Evolutionary conservation across 37 sponge, comb jelly and placozoan species (phyloP).

Genomic region (Ianthella basta): DNA sequence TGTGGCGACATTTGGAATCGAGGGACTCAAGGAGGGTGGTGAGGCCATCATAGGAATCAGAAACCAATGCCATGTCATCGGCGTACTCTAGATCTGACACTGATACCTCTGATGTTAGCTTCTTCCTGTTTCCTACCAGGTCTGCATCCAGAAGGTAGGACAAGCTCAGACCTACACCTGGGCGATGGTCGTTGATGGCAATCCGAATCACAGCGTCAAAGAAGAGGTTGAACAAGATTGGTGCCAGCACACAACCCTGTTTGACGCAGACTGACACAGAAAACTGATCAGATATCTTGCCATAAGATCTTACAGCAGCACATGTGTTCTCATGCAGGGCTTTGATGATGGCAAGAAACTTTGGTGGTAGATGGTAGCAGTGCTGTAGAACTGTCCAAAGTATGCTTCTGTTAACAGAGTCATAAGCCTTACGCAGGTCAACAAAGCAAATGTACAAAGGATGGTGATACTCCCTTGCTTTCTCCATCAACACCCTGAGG

Average conservation of each 20-base stretch:
- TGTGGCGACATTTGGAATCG: not conserved
- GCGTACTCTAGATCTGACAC: constrained; percentile 16
- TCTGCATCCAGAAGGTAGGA: not conserved
- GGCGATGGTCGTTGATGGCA: not conserved
- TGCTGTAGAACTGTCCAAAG: not conserved
- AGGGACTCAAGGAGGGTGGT: not conserved
- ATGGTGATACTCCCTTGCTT: not conserved
- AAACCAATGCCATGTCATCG: constrained; percentile 7
- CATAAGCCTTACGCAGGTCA: constrained; percentile 20
- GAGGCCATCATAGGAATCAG: not conserved
- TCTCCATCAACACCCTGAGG: constrained; percentile 12
- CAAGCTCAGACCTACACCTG: not conserved
- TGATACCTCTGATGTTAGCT: not conserved
- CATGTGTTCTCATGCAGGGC: not conserved
- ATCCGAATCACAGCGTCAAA: constrained; percentile 5
- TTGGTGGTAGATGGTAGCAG: not conserved
- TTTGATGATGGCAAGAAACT: not conserved
- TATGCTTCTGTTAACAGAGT: not conserved
- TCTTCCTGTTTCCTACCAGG: constrained; percentile 2
- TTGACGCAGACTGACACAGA: not conserved
- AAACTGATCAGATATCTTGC: constrained; percentile 8
- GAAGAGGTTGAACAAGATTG: constrained; percentile 1
- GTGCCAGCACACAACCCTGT: constrained; percentile 22
- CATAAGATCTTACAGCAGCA: constrained; percentile 15
- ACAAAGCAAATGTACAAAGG: constrained; percentile 25